These are phyloP conservation scores for Typhlomys cinereus DNA, from an alignment of 2,113 vertebrate species.

Conservation along the genomic window DNA sequence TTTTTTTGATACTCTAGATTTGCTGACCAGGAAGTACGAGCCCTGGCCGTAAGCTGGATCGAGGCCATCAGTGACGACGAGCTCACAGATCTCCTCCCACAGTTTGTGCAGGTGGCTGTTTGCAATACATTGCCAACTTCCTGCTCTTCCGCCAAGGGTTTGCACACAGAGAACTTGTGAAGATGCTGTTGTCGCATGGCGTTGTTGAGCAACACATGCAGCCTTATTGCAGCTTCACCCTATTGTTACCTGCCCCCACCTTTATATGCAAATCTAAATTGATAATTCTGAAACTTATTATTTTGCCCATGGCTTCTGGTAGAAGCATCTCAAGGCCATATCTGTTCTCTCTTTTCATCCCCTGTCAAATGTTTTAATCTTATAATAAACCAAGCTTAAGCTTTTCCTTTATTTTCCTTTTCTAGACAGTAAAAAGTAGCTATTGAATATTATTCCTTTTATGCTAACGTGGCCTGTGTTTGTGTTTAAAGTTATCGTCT, in stretches of 20 bases:
- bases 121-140: not conserved
- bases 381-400: conserved; percentile 40
- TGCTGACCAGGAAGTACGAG: conserved; percentile 95
- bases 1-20: conserved; percentile 86
- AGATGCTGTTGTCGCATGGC: not conserved
- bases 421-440: not conserved
- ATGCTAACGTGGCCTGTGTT: conserved; percentile 5
- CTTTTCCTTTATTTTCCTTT: conserved; percentile 42
- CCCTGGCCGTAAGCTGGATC: conserved; percentile 93
- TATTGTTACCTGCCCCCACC: not conserved
- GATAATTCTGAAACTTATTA: conserved; percentile 13
- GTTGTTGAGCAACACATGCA: not conserved
- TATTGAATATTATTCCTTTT: conserved; percentile 28
- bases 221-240: not conserved
- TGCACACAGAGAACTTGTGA: conserved; percentile 34
- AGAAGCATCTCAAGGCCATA: no score
- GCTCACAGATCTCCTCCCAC: conserved; percentile 94
- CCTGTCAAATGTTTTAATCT: conserved; percentile 32
- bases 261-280: not conserved
- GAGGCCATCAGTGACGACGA: conserved; percentile 95
- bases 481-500: not conserved
- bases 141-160: not conserved
- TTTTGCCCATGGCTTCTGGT: no score
- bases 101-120: conserved; percentile 94
- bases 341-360: no score